These are phyloP conservation scores for Rotaria macrura DNA, from an alignment of 2,888 invertebrate species.

Conservation along the genomic window DNA sequence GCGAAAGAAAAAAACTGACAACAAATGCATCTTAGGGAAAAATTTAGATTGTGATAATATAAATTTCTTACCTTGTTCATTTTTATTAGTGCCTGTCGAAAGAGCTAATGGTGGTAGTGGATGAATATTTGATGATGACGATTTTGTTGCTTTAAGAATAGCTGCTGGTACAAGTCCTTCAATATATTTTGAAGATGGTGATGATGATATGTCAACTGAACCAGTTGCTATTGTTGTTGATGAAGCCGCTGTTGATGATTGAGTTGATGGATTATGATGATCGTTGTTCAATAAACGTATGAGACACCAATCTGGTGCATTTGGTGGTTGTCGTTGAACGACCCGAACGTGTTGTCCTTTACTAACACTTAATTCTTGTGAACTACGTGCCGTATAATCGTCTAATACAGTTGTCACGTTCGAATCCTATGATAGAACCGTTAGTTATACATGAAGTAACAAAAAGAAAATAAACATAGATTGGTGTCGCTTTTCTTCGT, in stretches of 20 bases:
- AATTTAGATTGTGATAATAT: background rate
- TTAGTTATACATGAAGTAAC: background rate
- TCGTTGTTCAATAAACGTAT: conserved; percentile 12
- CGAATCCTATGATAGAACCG: background rate
- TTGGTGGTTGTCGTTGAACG: conserved; percentile 2
- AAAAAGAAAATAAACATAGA: background rate
- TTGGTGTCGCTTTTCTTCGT: background rate
- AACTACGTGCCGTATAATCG: conserved; percentile 16
- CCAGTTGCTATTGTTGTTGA: background rate
- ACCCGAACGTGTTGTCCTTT: conserved; percentile 33
- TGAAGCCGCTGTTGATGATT: background rate
- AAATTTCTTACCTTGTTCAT: background rate
- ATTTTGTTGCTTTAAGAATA: conserved; percentile 6
- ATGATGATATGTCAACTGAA: background rate
- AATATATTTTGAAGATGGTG: conserved; percentile 9
- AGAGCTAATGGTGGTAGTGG: background rate
- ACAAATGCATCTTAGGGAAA: too few species aligned
- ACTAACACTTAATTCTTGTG: background rate
- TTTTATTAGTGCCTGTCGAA: background rate
- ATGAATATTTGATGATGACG: background rate
- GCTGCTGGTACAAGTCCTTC: conserved; percentile 19
- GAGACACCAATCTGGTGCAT: conserved; percentile 14
- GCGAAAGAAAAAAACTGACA: too few species aligned
- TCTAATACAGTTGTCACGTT: conserved; percentile 7
- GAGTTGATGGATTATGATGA: background rate